These are phyloP conservation scores for Petrocephalus sullivani DNA, from an alignment of 2,797 vertebrate genomes.

Conservation along the genomic window DNA sequence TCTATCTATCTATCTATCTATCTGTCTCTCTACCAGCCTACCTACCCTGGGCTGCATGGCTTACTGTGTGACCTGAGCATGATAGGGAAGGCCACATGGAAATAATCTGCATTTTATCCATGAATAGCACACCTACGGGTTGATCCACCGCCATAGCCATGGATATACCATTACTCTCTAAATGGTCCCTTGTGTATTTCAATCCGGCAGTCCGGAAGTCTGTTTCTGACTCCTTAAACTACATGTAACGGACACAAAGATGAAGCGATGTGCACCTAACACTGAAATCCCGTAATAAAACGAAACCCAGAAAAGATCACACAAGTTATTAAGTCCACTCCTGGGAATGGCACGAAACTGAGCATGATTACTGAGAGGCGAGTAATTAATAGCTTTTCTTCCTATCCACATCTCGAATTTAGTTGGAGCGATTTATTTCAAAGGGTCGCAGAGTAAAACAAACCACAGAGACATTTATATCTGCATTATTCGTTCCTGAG, in stretches of 20 bases:
- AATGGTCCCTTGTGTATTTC: slow-evolving; percentile 22
- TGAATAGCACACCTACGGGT: neutral
- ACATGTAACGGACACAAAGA: slow-evolving; percentile 43
- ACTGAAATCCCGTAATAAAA: slow-evolving; percentile 39
- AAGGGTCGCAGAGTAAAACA: neutral
- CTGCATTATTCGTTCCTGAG: neutral
- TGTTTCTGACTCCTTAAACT: slow-evolving; percentile 45
- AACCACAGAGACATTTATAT: neutral
- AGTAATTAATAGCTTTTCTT: slow-evolving; percentile 43
- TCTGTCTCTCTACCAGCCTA: neutral
- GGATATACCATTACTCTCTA: neutral
- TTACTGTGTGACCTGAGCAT: neutral
- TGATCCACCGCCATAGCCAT: neutral
- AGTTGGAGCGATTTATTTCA: neutral
- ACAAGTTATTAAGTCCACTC: slow-evolving; percentile 35
- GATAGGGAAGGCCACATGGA: neutral
- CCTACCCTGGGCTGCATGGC: neutral
- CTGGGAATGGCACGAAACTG: slow-evolving; percentile 47
- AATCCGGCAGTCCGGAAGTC: slow-evolving; percentile 27
- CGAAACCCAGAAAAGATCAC: slow-evolving; percentile 33
- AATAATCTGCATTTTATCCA: neutral
- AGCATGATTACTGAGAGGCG: slow-evolving; percentile 46
- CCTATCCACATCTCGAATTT: neutral
- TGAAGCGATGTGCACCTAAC: slow-evolving; percentile 41
- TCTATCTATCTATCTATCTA: neutral